Conservation (phyloP, 2,888 invertebrate species). For the Cerastis leucographa region DNA sequence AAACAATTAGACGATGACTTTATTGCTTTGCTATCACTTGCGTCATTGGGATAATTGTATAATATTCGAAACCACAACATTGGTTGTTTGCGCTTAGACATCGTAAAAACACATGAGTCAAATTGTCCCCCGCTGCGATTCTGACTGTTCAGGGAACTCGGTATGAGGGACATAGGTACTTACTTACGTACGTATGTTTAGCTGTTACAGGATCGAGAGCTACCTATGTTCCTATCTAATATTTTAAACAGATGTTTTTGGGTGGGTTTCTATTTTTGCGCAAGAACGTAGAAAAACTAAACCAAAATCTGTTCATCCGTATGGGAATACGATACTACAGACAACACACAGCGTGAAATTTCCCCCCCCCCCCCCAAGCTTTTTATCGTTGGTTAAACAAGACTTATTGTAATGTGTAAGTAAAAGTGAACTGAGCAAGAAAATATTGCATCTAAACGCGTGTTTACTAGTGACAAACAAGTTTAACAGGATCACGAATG, state of each 20-base stretch:
- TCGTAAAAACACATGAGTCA: constrained; percentile 62
- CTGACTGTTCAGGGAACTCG: constrained; percentile 48
- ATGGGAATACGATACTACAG: background rate
- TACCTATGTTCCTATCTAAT: constrained; percentile 6
- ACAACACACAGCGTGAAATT: background rate
- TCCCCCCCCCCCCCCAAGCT: background rate
- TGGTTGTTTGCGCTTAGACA: constrained; percentile 27
- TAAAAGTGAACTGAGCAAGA: constrained; percentile 45
- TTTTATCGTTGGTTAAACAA: background rate
- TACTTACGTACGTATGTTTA: background rate
- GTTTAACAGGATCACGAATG: constrained; percentile 62
- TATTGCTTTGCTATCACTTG: constrained; percentile 27
- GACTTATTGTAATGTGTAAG: constrained; percentile 6
- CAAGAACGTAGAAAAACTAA: background rate
- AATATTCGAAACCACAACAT: constrained; percentile 48
- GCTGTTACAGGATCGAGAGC: constrained; percentile 7
- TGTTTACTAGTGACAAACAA: constrained; percentile 54
- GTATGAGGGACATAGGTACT: constrained; percentile 14
- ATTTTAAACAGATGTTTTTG: constrained; percentile 3
- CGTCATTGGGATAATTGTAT: constrained; percentile 56
- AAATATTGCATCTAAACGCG: constrained; percentile 39
- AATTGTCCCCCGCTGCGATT: constrained; percentile 70
- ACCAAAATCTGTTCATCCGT: background rate
- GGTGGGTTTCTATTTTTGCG: background rate
- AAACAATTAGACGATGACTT: constrained; percentile 28